These are phyloP conservation scores for Lycorma delicatula DNA, from an alignment of 1,140 invertebrate genomes.

Conservation along the genomic window DNA sequence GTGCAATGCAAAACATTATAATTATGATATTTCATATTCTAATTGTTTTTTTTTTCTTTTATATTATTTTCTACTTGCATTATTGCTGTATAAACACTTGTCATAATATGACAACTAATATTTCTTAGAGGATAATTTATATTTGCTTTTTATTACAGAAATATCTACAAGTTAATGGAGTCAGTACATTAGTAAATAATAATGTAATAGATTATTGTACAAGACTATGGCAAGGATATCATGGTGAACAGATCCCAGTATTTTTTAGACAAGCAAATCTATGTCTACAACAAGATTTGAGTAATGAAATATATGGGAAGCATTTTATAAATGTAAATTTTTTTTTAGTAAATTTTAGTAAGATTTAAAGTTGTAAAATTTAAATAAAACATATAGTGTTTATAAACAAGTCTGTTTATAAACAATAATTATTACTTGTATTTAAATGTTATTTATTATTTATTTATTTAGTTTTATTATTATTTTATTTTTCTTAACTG, in stretches of 20 bases:
- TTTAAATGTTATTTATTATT: no score
- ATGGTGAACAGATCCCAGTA: background rate
- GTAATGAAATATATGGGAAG: background rate
- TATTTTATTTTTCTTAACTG: no score
- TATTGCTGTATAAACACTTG: no score
- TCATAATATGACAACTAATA: no score
- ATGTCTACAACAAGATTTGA: background rate
- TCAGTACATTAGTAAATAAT: background rate
- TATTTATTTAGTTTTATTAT: no score
- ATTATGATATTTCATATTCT: no score
- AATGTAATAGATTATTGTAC: background rate
- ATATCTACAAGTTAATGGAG: background rate
- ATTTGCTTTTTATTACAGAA: background rate
- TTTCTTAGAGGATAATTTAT: no score
- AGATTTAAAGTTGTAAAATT: background rate
- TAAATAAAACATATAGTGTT: background rate
- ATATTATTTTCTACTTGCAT: no score
- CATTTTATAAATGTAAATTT: background rate
- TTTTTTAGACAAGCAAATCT: background rate
- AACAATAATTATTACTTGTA: no score
- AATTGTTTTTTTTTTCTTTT: no score
- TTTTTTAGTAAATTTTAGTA: background rate
- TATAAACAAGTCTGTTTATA: no score
- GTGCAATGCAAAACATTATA: no score
- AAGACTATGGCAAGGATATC: background rate